A percentile compares a stretch with the other conserved stretches of the same genome.
phyloP scores from a whole-genome alignment of 2,113 vertebrate genomes.

The cat (Felis catus) region F.catus_Fca126_mat1.0 CM031420.1:70483501-70484000 shows the following conservation, averaged over 20 bases:
- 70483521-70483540: background rate
- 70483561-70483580: background rate
- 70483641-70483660: background rate
- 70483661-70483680: background rate
- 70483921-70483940: background rate
- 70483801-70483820: background rate
- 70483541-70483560: background rate
- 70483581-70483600: background rate
- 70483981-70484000: background rate
- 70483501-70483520: background rate
- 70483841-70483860: background rate
- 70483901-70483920: background rate
- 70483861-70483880: background rate
- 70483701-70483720: background rate
- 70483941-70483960: background rate
- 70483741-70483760: background rate
- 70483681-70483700: background rate
- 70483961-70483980: background rate
- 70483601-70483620: background rate
- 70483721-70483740: background rate
- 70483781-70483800: background rate
- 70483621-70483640: background rate
- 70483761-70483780: background rate
- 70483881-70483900: background rate
- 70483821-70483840: background rate